These are phyloP conservation scores for Thymallus thymallus DNA, from an alignment of 2,113 vertebrate genomes.

Conservation along the genomic window DNA sequence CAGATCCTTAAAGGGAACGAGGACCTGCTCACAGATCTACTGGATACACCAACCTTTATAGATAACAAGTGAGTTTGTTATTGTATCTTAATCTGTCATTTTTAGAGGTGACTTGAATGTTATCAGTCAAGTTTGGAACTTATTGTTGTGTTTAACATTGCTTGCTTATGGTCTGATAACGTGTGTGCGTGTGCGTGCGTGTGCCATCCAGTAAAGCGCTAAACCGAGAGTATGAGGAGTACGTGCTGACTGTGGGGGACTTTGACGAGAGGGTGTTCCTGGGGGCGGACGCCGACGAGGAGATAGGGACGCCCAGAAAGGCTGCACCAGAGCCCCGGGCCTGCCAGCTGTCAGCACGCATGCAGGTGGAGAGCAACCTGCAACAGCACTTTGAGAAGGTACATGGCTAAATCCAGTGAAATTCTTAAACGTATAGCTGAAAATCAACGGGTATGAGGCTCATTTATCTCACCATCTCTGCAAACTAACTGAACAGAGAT, in stretches of 20 bases:
- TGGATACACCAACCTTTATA: conserved; percentile 82
- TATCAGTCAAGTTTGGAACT: too few relatives aligned
- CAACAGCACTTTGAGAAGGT: conserved; percentile 94
- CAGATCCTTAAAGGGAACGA: conserved; percentile 90
- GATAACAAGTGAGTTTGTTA: conserved; percentile 86
- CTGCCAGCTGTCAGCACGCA: conserved; percentile 66
- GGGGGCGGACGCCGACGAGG: conserved; percentile 92
- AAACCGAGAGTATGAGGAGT: conserved; percentile 96
- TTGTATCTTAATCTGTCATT: background rate
- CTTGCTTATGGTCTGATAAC: background rate
- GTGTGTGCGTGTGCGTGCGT: conserved; percentile 20
- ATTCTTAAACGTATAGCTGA: too few relatives aligned
- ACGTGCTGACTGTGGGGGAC: conserved; percentile 92
- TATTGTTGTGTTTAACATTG: background rate
- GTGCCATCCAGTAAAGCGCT: conserved; percentile 84
- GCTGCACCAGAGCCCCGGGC: conserved; percentile 60
- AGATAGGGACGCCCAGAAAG: conserved; percentile 92
- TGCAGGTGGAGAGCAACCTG: conserved; percentile 79
- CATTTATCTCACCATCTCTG: too few relatives aligned
- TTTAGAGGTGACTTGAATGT: too few relatives aligned
- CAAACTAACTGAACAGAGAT: too few relatives aligned
- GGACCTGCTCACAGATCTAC: conserved; percentile 82
- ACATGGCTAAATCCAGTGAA: conserved; percentile 7
- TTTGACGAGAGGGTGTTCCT: conserved; percentile 97
- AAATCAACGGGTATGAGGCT: too few relatives aligned